phyloP scores from a whole-genome alignment of 2,113 vertebrate species.

The Campylorhamphus procurvoides region DNA sequence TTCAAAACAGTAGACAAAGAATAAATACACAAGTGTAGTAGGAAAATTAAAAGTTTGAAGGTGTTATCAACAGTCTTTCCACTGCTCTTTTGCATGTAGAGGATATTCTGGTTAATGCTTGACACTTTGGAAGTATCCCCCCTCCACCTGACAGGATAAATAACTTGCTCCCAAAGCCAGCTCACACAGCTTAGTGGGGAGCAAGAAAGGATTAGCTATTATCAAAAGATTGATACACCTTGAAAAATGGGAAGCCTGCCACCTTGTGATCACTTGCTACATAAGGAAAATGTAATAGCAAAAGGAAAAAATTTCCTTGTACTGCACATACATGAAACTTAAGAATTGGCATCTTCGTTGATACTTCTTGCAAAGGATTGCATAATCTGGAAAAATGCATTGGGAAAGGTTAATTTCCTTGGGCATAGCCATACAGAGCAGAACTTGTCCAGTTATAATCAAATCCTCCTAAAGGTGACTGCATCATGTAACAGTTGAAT shows the following conservation, averaged over 20 bases:
- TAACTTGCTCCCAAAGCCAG: neutral
- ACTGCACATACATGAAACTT: neutral
- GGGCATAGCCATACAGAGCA: neutral
- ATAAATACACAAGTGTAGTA: neutral
- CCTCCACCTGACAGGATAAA: neutral
- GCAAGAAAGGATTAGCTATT: neutral
- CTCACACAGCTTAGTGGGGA: neutral
- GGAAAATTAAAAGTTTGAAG: neutral
- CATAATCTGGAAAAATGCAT: neutral
- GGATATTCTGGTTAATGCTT: neutral
- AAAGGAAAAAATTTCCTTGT: neutral
- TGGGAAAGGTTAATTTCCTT: neutral
- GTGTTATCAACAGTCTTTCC: neutral
- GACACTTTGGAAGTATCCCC: neutral
- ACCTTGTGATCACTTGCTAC: constrained; percentile 26
- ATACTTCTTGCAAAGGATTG: neutral
- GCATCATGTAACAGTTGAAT: neutral
- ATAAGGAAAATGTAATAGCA: neutral
- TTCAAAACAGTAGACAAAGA: neutral
- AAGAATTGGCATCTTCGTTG: neutral
- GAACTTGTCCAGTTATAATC: neutral
- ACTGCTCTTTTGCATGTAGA: neutral
- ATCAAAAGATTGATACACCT: neutral
- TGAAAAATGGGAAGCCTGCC: constrained; percentile 17
- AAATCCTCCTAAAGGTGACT: neutral